Evolutionary conservation across 2,113 vertebrate genomes (phyloP).

Genomic region (Physeter macrocephalus): DNA sequence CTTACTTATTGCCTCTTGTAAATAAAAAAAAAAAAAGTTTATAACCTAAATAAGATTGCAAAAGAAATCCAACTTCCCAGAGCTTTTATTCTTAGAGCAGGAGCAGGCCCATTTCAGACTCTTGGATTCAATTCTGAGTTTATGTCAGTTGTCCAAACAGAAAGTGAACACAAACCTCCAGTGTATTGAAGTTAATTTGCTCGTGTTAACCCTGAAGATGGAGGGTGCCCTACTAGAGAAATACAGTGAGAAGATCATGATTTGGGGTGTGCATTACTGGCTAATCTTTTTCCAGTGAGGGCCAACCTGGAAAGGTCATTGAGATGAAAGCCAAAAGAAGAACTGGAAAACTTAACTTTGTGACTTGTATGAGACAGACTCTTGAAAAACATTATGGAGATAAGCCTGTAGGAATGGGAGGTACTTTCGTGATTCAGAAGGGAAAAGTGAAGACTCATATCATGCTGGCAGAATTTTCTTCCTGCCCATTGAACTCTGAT

Average conservation of each 20-base stretch:
- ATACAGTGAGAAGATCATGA: slow-evolving; percentile 86
- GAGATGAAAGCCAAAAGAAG: slow-evolving; percentile 89
- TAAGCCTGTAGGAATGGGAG: too few relatives aligned
- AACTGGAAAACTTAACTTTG: slow-evolving; percentile 88
- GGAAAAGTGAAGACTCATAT: too few relatives aligned
- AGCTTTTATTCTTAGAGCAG: slow-evolving; percentile 77
- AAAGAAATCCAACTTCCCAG: slow-evolving; percentile 91
- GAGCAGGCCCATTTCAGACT: slow-evolving; percentile 85
- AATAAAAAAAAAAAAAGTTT: slow-evolving; percentile 90
- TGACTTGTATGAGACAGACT: too few relatives aligned
- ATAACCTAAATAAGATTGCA: slow-evolving; percentile 90
- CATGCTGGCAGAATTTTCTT: too few relatives aligned
- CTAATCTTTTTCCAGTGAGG: slow-evolving; percentile 95
- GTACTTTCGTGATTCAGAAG: too few relatives aligned
- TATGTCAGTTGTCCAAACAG: slow-evolving; percentile 89
- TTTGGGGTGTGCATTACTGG: slow-evolving; percentile 90
- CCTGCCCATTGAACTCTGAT: too few relatives aligned
- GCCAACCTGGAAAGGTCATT: slow-evolving; percentile 93
- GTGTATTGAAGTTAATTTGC: slow-evolving; percentile 91
- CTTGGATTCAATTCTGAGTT: slow-evolving; percentile 92
- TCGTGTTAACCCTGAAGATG: slow-evolving; percentile 86
- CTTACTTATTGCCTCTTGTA: slow-evolving; percentile 89
- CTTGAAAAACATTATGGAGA: too few relatives aligned
- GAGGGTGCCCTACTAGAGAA: slow-evolving; percentile 89
- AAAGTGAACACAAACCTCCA: slow-evolving; percentile 81